Conservation (phyloP, 2,113 vertebrate genomes). For the Callocephalon fimbriatum region DNA sequence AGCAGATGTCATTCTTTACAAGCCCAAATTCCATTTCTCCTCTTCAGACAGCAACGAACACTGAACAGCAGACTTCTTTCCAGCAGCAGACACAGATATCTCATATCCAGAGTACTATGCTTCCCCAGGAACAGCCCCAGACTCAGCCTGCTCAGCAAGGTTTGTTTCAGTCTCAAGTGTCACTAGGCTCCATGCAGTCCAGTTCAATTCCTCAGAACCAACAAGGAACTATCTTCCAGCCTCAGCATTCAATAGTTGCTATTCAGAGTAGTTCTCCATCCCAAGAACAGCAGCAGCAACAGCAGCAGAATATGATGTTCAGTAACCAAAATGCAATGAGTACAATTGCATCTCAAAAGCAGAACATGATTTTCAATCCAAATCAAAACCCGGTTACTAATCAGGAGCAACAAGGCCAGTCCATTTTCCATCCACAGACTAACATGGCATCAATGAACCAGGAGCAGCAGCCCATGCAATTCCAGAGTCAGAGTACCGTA, state of each 20-base stretch:
- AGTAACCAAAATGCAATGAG: constrained; percentile 76
- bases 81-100: constrained; percentile 85
- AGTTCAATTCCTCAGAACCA: constrained; percentile 78
- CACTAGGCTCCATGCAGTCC: constrained; percentile 75
- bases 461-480: constrained; percentile 91
- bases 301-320: constrained; percentile 83
- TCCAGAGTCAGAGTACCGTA: constrained; percentile 89
- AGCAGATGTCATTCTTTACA: constrained; percentile 91
- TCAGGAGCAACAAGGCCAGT: constrained; percentile 86
- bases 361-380: constrained; percentile 82
- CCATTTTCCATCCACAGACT: constrained; percentile 88
- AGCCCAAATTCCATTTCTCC: constrained; percentile 81
- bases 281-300: constrained; percentile 81
- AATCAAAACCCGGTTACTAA: constrained; percentile 79
- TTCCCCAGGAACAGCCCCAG: constrained; percentile 85
- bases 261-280: constrained; percentile 78
- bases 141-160: constrained; percentile 75
- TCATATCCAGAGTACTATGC: constrained; percentile 86
- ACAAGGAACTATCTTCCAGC: constrained; percentile 86
- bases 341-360: constrained; percentile 82
- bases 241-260: constrained; percentile 85
- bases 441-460: constrained; percentile 85
- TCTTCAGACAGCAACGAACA: constrained; percentile 85
- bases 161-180: constrained; percentile 80
- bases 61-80: constrained; percentile 89